phyloP scores from a whole-genome alignment of 35 echinoderm and acorn worm species.

The Antedon bifida region DNA sequence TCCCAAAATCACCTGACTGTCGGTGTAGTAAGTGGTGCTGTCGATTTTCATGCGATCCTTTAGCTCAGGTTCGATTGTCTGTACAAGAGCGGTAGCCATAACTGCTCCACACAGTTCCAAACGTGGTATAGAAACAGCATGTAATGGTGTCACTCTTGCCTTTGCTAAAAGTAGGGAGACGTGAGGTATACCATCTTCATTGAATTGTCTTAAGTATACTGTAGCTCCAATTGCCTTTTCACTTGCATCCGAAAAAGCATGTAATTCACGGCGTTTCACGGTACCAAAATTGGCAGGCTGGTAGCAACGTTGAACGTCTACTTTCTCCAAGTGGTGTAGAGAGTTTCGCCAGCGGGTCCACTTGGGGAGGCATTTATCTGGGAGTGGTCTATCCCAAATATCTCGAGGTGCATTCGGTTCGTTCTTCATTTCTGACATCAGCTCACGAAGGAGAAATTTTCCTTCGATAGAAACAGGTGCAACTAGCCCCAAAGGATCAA shows the following conservation, averaged over 20 bases:
- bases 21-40: not conserved
- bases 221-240: constrained; percentile 4
- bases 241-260: constrained; percentile 3
- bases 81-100: not conserved
- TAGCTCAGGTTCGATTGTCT: not conserved
- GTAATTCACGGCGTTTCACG: not conserved
- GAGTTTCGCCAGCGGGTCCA: constrained; percentile 1
- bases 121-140: not conserved
- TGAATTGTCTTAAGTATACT: constrained; percentile 2
- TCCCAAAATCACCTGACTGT: constrained; percentile 29
- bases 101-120: not conserved
- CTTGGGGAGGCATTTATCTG: not conserved
- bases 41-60: not conserved
- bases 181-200: not conserved
- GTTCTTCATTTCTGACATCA: not conserved
- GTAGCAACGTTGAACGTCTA: constrained; percentile 2
- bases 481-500: not conserved
- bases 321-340: not conserved
- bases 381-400: constrained; percentile 3
- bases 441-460: not conserved
- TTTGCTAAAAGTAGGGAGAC: constrained; percentile 10
- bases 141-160: not conserved
- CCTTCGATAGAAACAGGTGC: constrained; percentile 3
- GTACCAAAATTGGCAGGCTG: not conserved
- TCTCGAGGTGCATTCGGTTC: not conserved